Percentiles rank a stretch among this genome's conserved stretches.
Evolutionary conservation across 1,140 invertebrate genomes (phyloP).

Genomic region (Pseudomyrmex cubaensis): DNA sequence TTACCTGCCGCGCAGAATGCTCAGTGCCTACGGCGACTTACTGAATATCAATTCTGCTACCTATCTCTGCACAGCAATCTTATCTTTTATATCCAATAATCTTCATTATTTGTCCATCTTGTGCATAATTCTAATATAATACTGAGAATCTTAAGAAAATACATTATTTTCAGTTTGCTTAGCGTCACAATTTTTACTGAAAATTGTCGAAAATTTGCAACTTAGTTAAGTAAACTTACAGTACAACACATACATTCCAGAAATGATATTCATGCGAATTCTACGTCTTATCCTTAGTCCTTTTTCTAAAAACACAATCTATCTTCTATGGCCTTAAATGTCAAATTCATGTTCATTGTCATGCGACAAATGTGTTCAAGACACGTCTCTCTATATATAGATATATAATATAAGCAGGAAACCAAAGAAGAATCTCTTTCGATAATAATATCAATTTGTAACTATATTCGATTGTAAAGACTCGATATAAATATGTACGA

Average conservation of each 20-base stretch:
- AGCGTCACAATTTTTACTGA: slow-evolving; percentile 14
- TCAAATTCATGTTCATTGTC: background rate
- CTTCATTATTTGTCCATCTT: background rate
- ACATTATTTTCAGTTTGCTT: slow-evolving; percentile 6
- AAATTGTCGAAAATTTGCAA: slow-evolving; percentile 12
- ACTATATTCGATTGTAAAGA: background rate
- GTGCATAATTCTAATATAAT: background rate
- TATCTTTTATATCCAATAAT: background rate
- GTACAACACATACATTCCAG: background rate
- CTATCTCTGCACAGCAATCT: slow-evolving; percentile 10
- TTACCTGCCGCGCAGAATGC: slow-evolving; percentile 3
- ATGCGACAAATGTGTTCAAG: slow-evolving; percentile 21
- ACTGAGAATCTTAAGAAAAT: background rate
- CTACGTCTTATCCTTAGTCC: background rate
- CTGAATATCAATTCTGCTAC: slow-evolving; percentile 1
- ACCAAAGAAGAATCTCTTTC: slow-evolving; percentile 11
- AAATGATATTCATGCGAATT: slow-evolving; percentile 11
- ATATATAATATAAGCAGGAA: slow-evolving; percentile 33
- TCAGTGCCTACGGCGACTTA: slow-evolving; percentile 13
- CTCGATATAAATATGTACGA: too few relatives aligned
- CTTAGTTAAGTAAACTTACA: background rate
- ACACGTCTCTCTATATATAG: background rate
- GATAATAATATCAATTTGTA: slow-evolving; percentile 14
- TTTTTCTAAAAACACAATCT: background rate
- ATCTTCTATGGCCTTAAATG: slow-evolving; percentile 42